Conservation (phyloP, 2,797 vertebrate species). For the Eospalax fontanierii region DNA sequence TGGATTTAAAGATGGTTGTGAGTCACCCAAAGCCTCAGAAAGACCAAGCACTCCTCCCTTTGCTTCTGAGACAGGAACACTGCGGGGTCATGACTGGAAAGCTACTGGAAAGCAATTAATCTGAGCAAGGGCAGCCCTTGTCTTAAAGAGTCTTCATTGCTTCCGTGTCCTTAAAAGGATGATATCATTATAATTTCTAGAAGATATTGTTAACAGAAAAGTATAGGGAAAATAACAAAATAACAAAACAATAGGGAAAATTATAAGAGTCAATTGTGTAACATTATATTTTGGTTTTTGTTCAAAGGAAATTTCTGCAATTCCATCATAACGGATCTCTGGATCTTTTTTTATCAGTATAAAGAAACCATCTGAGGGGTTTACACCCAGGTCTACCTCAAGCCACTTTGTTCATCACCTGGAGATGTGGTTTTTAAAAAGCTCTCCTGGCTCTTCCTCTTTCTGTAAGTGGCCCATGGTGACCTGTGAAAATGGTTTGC, state of each 20-base stretch:
- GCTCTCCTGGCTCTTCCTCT: neutral
- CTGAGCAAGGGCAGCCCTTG: neutral
- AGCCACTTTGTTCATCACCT: neutral
- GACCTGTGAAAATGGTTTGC: neutral
- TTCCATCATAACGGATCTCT: neutral
- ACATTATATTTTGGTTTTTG: conserved; percentile 20
- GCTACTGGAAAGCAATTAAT: neutral
- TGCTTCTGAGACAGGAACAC: neutral
- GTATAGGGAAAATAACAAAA: too few relatives aligned
- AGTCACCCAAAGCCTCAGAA: too few relatives aligned
- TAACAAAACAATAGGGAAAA: neutral
- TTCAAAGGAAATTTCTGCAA: conserved; percentile 32
- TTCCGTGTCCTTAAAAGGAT: conserved; percentile 40
- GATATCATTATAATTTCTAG: conserved; percentile 27
- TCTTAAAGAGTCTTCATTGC: neutral
- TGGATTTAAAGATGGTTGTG: too few relatives aligned
- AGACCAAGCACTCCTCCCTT: too few relatives aligned
- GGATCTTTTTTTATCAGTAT: neutral
- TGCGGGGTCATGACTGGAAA: neutral
- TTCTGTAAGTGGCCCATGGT: neutral
- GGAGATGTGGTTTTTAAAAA: neutral
- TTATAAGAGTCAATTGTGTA: neutral
- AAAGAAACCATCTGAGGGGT: neutral
- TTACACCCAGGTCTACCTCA: neutral
- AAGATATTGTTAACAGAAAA: conserved; percentile 1